Evolutionary conservation across 2,113 vertebrate genomes (phyloP), one percentile per base, ranked within the genome.

Genomic region (Gallinago jamesoni): DNA sequence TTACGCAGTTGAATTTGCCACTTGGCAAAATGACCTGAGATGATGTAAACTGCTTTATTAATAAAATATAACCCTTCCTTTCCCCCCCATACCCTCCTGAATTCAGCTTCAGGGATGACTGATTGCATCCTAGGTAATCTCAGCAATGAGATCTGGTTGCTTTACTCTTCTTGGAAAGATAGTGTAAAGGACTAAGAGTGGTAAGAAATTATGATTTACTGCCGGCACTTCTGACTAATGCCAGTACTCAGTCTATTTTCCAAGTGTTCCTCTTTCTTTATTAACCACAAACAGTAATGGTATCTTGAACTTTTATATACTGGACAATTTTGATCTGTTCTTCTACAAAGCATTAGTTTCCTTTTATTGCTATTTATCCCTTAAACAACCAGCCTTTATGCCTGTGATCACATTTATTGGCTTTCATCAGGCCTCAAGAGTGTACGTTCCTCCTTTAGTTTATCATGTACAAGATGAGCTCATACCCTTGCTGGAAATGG

Each of bases 51-150:
- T 78, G 64, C 21, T 53, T 70, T 95, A 43, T 78, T 94, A 81
- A 81, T n/a, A 73, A 80, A 31, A 41, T 6, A 37, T 59, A 89
- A 55, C 31, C 16, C 12, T 89, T n/a, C 28, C 20, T 89, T 84
- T 63, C 7, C 19, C 39, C 39, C 25, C 18, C 23, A 17, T 60
- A 30, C 5, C 8, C 14, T 73, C 21, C 75, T 88, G 55, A 92
- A 94, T 96, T 85, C 72, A 84, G 64, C 60, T 94, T 35, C 60
- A 67, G 68, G 30, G 52, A 73, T 78, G 47, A 77, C 53, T 81
- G 60, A 70, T 19, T 92, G 94, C 59, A 90, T 90, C 76, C 56
- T 56, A 86, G 72, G 75, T 86, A 96, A 94, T 90, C 76, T 90
- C 76, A 74, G 33, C 87, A 90, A 68, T 16, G 43, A 85, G 48